A percentile compares a stretch with the other conserved stretches of the same genome.
Evolutionary conservation across 2,113 vertebrate genomes (phyloP).

Genomic region (Nyctibius bracteatus): DNA sequence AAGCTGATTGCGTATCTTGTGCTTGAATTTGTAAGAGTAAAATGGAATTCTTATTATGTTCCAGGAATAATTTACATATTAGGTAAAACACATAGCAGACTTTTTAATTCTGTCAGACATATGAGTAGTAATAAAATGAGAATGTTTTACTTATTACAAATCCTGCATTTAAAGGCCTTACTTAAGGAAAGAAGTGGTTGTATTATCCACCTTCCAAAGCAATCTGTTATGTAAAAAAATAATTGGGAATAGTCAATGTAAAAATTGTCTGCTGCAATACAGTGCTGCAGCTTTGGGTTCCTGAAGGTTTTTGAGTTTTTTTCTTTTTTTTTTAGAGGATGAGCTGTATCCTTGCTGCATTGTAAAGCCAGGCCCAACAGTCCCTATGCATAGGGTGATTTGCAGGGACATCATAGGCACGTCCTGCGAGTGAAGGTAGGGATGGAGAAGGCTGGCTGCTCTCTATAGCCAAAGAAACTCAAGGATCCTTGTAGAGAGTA

Average conservation of each 20-base stretch:
- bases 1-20: not conserved
- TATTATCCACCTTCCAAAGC: not conserved
- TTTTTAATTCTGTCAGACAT: slow-evolving; percentile 37
- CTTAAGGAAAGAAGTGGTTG: not conserved
- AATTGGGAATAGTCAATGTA: not conserved
- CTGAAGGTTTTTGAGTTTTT: not conserved
- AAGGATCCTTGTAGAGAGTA: not conserved
- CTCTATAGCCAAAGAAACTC: not conserved
- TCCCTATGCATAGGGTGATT: not conserved
- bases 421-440: rapidly evolving
- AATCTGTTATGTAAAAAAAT: not conserved
- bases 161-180: not conserved
- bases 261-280: not conserved
- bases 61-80: not conserved
- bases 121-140: not conserved
- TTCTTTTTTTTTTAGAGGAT: rapidly evolving
- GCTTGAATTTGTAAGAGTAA: slow-evolving; percentile 35
- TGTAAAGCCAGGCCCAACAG: not conserved
- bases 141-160: not conserved
- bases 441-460: not conserved
- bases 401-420: rapidly evolving
- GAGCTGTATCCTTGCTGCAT: not conserved
- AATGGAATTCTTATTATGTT: slow-evolving; percentile 35
- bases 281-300: not conserved
- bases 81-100: not conserved